Evolutionary conservation across 2,888 invertebrate genomes (phyloP).

Genomic region (Dione juno): DNA sequence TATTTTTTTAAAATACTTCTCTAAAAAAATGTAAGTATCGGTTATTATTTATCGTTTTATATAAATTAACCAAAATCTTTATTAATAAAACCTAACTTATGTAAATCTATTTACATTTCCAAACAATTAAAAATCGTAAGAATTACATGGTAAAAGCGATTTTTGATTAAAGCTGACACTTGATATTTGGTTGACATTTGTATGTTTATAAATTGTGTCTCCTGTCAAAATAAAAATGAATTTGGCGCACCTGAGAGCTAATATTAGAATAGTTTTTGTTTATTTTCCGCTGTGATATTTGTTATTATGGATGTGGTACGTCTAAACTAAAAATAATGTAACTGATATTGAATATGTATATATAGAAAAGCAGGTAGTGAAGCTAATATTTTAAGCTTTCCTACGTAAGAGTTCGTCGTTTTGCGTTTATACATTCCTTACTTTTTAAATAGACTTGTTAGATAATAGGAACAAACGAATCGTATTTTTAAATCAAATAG

Average conservation of each 20-base stretch:
- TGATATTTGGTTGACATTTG: not conserved
- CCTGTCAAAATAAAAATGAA: constrained; percentile 30
- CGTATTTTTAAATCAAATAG: constrained; percentile 8
- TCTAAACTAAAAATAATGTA: constrained; percentile 77
- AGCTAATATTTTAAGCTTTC: constrained; percentile 67
- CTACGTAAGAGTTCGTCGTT: constrained; percentile 54
- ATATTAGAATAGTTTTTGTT: constrained; percentile 63
- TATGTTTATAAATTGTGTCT: not conserved
- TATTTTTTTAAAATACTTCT: no score
- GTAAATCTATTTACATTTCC: no score
- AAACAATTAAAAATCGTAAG: no score
- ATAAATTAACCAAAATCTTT: no score
- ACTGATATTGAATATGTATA: constrained; percentile 68
- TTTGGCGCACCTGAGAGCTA: constrained; percentile 44
- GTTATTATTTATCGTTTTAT: no score
- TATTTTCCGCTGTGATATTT: constrained; percentile 63
- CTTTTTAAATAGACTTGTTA: constrained; percentile 31
- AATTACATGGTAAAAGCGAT: not conserved
- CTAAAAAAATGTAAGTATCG: no score
- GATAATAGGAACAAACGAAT: constrained; percentile 26
- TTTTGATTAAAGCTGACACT: constrained; percentile 7
- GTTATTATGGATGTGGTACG: constrained; percentile 58
- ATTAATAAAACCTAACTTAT: no score
- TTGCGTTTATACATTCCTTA: constrained; percentile 54
- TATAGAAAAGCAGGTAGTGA: constrained; percentile 69